Base-by-base conservation (phyloP, 37 sponge, comb jelly and placozoan species). In the Agelas oroides region DNA sequence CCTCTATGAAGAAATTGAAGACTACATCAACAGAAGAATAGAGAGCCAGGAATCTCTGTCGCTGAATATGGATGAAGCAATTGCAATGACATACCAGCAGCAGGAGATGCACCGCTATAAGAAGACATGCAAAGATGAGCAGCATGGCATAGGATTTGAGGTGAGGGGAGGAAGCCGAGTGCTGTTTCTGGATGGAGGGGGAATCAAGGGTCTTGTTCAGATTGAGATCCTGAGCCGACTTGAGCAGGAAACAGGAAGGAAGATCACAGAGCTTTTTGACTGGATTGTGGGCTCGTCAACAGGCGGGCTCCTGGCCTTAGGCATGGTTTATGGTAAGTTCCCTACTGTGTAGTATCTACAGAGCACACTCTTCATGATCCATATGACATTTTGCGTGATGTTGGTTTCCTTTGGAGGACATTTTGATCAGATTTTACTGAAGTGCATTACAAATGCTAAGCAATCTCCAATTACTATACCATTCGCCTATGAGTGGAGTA, bases 131-230 rank as follows among this genome's bases (percentile, higher is more conserved):
- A 32, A 27, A 5, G 23, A 68, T 2, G 34, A 19, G 20, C 28
- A 68, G 34, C 23, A 8, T 28, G 20, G 23, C 2, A 68, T 33
- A 30, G 69, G 35, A 24, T 68, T 19, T 31, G 23, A 32, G 23
- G 31, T 68, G 31, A 68, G 35, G 38, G 33, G 62, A 34, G 89
- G 83, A 8, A 52, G 70, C 53, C 54, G 83, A 0, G 80, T 88
- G 35, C 70, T 88, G 16, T 59, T 77, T 61, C 78, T 88, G 62
- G 89, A 88, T 59, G 89, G 89, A 35, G 89, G 89, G 0, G 89
- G 89, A 25, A 88, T 88, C 58, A 75, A 72, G n/a, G 89, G 83
- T 2, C 83, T 88, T 24, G 55, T 88, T 17, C 83, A 82, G 70
- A 65, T 88, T 27, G 89, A 88, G 35, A 69, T 88, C 25, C 72